A percentile compares a stretch with the other conserved stretches of the same genome.
These are phyloP conservation scores for Apocrypta bakeri DNA, from an alignment of 1,140 invertebrate species.

Conservation along the genomic window DNA sequence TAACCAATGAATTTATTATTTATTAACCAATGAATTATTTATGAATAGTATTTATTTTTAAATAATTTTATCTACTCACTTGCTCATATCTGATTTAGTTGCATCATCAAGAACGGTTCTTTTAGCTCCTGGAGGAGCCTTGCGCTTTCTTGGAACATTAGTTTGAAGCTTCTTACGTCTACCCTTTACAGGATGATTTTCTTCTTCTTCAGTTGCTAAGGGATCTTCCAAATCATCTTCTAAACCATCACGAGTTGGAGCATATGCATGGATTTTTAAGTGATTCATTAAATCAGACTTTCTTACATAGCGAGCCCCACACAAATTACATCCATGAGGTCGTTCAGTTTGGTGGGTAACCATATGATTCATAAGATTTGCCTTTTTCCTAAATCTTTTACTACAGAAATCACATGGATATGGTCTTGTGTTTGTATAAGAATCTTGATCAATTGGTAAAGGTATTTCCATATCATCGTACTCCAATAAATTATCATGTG, in stretches of 20 bases:
- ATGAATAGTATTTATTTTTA: too few species aligned
- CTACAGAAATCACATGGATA: constrained; percentile 91
- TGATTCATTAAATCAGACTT: constrained; percentile 88
- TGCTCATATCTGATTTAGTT: constrained; percentile 60
- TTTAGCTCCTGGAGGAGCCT: constrained; percentile 55
- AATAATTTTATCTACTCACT: constrained; percentile 65
- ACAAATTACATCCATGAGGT: constrained; percentile 85
- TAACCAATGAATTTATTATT: not conserved
- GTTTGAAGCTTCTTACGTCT: constrained; percentile 71
- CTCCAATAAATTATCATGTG: constrained; percentile 75
- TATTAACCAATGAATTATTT: constrained; percentile 47
- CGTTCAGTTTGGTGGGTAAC: constrained; percentile 87
- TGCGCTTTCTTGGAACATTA: constrained; percentile 67
- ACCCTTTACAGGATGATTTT: constrained; percentile 63
- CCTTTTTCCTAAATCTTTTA: constrained; percentile 86
- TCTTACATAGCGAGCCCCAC: constrained; percentile 84
- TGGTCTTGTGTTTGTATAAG: constrained; percentile 85
- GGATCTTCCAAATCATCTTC: constrained; percentile 74
- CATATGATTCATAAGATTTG: constrained; percentile 89
- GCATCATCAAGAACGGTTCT: constrained; percentile 55
- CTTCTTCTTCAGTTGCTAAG: constrained; percentile 66
- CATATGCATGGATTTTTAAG: constrained; percentile 85
- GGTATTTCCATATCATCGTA: constrained; percentile 85
- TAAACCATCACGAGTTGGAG: constrained; percentile 73
- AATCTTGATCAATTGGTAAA: constrained; percentile 86